A percentile compares a stretch with the other conserved stretches of the same genome.
Conservation (phyloP, 2,888 invertebrate genomes). For the Folsomia manolachei region DNA sequence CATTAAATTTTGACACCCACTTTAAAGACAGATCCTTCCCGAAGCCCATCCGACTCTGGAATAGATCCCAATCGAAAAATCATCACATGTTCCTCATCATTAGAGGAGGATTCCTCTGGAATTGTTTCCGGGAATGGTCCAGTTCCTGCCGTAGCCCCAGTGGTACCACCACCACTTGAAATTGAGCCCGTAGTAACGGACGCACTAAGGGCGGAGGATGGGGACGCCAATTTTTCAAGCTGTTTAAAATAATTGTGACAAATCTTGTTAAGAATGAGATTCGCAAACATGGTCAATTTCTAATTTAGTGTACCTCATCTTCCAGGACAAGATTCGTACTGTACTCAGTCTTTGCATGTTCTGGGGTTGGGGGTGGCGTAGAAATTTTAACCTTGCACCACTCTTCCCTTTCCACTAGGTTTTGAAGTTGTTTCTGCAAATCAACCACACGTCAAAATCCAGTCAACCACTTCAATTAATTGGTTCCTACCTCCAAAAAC, state of each 20-base stretch:
- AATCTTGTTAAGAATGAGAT: constrained; percentile 7
- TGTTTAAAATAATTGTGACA: constrained; percentile 18
- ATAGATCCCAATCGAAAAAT: constrained; percentile 79
- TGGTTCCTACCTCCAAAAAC: constrained; percentile 73
- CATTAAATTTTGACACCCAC: constrained; percentile 58
- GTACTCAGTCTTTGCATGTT: constrained; percentile 49
- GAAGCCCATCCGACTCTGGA: constrained; percentile 67
- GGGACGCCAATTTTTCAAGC: constrained; percentile 49
- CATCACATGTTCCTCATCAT: constrained; percentile 88
- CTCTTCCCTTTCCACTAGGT: constrained; percentile 23
- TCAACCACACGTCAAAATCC: background rate
- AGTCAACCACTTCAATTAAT: no score
- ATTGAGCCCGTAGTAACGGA: constrained; percentile 31
- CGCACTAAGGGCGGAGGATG: constrained; percentile 18
- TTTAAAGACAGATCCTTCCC: constrained; percentile 75
- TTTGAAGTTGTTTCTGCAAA: constrained; percentile 21
- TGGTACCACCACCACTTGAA: constrained; percentile 25
- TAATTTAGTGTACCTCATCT: constrained; percentile 44
- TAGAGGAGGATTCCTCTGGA: constrained; percentile 87
- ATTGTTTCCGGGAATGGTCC: constrained; percentile 82
- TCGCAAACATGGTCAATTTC: constrained; percentile 15
- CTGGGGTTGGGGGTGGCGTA: constrained; percentile 50
- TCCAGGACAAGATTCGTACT: constrained; percentile 49
- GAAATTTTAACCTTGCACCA: constrained; percentile 31
- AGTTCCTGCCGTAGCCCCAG: constrained; percentile 32